These are phyloP conservation scores for Nephila pilipes DNA, from an alignment of 1,140 invertebrate species.

Conservation along the genomic window DNA sequence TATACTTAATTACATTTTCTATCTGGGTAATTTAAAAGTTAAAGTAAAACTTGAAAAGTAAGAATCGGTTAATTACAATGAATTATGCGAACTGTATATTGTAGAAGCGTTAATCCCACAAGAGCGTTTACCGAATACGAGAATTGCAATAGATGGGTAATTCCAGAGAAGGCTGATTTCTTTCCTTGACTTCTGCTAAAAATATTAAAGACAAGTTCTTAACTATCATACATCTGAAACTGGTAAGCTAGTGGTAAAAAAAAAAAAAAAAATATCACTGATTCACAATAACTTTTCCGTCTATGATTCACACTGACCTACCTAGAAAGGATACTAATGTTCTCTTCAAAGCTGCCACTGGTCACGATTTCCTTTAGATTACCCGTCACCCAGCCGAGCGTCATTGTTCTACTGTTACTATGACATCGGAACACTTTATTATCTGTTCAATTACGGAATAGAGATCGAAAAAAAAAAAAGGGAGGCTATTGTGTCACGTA, in stretches of 20 bases:
- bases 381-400: not conserved
- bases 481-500: not conserved
- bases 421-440: not conserved
- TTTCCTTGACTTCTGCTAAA: not conserved
- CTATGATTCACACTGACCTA: constrained; percentile 27
- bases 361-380: not conserved
- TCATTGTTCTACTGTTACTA: not conserved
- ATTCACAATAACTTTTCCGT: not conserved
- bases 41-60: too few relatives aligned
- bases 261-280: not conserved
- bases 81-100: too few relatives aligned
- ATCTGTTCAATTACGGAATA: not conserved
- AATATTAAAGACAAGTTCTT: not conserved
- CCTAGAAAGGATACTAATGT: not conserved
- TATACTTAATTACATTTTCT: too few relatives aligned
- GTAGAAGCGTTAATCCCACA: too few relatives aligned
- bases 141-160: not conserved
- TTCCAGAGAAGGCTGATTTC: not conserved
- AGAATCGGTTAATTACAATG: too few relatives aligned
- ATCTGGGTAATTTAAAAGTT: too few relatives aligned
- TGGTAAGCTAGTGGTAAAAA: not conserved
- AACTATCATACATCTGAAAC: not conserved
- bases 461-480: not conserved
- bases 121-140: too few relatives aligned
- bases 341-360: not conserved